phyloP scores from a whole-genome alignment of 2,113 vertebrate species.

The Rhinoptilus africanus region DNA sequence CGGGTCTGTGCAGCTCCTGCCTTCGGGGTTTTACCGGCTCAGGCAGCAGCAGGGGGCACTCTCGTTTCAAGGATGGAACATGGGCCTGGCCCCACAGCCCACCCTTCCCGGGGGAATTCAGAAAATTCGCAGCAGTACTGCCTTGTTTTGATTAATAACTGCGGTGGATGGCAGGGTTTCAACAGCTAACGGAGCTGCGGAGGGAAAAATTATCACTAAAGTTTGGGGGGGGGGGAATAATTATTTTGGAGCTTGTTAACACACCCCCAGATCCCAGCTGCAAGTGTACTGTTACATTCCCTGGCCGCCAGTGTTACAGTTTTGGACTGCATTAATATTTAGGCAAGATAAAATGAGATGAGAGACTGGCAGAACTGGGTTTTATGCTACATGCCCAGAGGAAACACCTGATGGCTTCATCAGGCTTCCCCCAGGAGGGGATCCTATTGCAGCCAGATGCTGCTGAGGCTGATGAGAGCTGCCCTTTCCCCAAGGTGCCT shows the following conservation, averaged over 20 bases:
- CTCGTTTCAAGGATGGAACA: neutral
- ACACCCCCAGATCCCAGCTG: neutral
- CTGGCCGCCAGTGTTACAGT: rapidly evolving
- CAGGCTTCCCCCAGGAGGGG: neutral
- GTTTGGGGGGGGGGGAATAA: neutral
- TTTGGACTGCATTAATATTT: neutral
- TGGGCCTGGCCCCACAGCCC: no score
- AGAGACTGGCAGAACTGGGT: neutral
- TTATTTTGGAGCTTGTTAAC: neutral
- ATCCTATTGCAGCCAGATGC: neutral
- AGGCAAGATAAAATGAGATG: neutral
- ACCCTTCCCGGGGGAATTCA: neutral
- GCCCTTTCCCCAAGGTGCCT: neutral
- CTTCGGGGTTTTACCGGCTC: neutral
- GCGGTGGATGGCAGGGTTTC: neutral
- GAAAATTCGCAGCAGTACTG: neutral
- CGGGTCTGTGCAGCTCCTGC: constrained; percentile 70
- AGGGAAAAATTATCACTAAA: neutral
- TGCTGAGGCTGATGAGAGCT: neutral
- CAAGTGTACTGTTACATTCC: neutral
- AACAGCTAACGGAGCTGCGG: neutral
- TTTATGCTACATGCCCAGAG: neutral
- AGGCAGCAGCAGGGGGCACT: constrained; percentile 28
- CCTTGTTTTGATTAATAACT: neutral
- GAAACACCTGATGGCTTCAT: neutral